Base-by-base conservation (phyloP, 2,888 invertebrate genomes). In the Callyntrura guangdongensis region DNA sequence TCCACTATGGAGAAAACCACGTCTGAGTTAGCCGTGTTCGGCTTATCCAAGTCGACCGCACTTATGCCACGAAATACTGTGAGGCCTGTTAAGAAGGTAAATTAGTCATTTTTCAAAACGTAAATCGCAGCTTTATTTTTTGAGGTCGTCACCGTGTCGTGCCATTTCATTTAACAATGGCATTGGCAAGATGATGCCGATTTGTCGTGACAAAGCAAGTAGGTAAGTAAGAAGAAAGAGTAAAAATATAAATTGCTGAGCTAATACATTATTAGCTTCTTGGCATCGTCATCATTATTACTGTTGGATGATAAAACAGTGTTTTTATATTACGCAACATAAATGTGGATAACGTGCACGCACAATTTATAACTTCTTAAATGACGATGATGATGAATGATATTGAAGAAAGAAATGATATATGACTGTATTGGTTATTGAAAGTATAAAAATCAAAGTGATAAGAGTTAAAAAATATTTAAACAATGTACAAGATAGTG, bases 11-110 rank as follows among this genome's bases (percentile, higher is more conserved):
- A 96, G 95, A 97, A 98, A 94, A 97, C 97, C 27, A 98, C 96
- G 94, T 98, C 98, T 0, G 98, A 98, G 95, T 98, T 98, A 0
- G 97, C 98, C 0, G 97, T 98, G 95, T 98, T 98, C 0, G 98
- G 98, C 95, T 98, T 98, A 95, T 98, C 98, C 5, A 97, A 96
- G 95, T 98, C 98, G 74, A 97, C 96, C 0, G 98, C 98, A 82
- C 96, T 96, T 92, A 98, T 97, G 14, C 97, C 97, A 69, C 97
- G 96, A 95, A 97, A 98, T 93, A 98, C 96, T 36, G 97, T 97
- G 91, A 97, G 95, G 89, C 98, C 98, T 97, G 86, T 79, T 86
- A n/a, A 17, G 27, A 56, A 17, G 27, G 61, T 25, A 82, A 89
- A 83, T 83, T 67, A 89, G 82, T 61, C 11, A 25, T 81, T 77